phyloP scores from a whole-genome alignment of 1,140 invertebrate species.

The Calosoma granatense region DNA sequence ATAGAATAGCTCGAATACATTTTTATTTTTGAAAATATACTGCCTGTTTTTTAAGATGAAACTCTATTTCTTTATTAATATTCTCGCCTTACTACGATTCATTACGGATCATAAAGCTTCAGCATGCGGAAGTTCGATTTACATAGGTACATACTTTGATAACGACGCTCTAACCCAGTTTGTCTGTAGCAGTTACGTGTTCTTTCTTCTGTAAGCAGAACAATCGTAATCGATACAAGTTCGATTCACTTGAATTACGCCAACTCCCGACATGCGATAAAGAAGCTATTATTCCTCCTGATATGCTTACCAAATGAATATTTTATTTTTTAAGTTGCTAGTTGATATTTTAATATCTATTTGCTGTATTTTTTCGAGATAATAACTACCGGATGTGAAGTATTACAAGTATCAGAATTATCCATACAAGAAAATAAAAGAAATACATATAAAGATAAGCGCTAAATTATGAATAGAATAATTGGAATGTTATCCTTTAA shows the following conservation, averaged over 20 bases:
- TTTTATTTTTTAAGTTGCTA: too few relatives aligned
- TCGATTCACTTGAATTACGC: not conserved
- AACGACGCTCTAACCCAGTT: not conserved
- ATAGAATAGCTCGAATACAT: too few relatives aligned
- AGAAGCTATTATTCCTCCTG: not conserved
- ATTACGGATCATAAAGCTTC: not conserved
- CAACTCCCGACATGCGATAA: not conserved
- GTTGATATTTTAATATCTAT: too few relatives aligned
- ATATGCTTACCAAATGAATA: too few relatives aligned
- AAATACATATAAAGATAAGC: too few relatives aligned
- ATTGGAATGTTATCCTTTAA: too few relatives aligned
- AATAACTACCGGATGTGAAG: too few relatives aligned
- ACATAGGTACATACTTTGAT: not conserved
- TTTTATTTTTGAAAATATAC: not conserved
- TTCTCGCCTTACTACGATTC: not conserved
- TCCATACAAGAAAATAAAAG: too few relatives aligned
- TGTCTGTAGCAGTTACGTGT: not conserved
- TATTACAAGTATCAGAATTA: too few relatives aligned
- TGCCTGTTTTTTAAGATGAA: not conserved
- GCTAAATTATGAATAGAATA: too few relatives aligned
- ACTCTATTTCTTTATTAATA: slow-evolving; percentile 8
- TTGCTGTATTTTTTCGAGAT: too few relatives aligned
- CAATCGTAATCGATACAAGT: not conserved
- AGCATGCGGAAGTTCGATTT: slow-evolving; percentile 1
- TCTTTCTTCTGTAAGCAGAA: not conserved